phyloP scores from a whole-genome alignment of 2,113 vertebrate species.

The Mastomys coucha region DNA sequence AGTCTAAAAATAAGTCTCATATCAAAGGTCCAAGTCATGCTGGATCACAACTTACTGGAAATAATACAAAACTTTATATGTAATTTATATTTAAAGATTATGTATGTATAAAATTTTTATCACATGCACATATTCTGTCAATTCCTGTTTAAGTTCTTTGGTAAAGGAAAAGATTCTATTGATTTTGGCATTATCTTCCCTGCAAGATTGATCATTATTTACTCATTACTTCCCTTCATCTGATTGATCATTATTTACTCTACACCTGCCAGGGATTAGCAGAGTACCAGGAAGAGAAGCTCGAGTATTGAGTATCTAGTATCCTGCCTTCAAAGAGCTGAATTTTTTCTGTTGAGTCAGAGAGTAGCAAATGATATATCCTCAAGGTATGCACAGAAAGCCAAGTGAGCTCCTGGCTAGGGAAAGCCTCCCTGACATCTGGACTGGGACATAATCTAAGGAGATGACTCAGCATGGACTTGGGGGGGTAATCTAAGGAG shows the following conservation, averaged over 20 bases:
- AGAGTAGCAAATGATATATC: background rate
- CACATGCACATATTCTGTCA: background rate
- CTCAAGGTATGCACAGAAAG: background rate
- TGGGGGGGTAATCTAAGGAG: too few relatives aligned
- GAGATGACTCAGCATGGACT: background rate
- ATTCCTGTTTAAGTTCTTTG: background rate
- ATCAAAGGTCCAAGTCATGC: background rate
- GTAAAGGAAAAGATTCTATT: background rate
- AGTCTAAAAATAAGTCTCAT: background rate
- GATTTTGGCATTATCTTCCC: background rate
- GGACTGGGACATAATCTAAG: background rate
- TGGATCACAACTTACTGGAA: background rate
- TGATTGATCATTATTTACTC: background rate
- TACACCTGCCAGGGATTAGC: background rate
- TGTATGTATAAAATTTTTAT: background rate
- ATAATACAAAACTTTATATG: background rate
- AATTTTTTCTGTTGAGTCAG: background rate
- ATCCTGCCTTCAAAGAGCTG: background rate
- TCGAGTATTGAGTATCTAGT: background rate
- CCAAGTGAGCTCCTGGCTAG: background rate
- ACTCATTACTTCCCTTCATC: background rate
- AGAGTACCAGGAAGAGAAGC: background rate
- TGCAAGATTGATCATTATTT: background rate
- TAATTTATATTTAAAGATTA: background rate
- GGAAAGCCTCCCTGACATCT: background rate